These are phyloP conservation scores for Catocala nupta DNA, from an alignment of 2,888 invertebrate species.

Conservation along the genomic window DNA sequence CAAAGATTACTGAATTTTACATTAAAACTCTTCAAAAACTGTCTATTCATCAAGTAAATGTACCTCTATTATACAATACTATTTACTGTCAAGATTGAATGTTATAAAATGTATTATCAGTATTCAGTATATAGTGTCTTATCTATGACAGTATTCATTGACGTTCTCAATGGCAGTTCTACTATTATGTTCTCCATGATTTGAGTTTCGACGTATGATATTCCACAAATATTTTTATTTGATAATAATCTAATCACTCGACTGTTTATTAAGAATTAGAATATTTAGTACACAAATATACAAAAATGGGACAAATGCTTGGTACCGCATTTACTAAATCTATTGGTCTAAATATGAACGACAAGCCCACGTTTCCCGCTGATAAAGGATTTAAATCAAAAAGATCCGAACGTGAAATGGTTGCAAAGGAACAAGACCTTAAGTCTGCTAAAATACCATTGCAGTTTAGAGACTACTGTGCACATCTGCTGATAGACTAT, in stretches of 20 bases:
- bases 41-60: too few relatives aligned
- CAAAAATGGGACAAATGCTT: conserved; percentile 67
- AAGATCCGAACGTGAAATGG: conserved; percentile 91
- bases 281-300: background rate
- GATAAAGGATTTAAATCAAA: conserved; percentile 89
- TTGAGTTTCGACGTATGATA: conserved; percentile 1
- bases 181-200: background rate
- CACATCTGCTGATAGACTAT: conserved; percentile 90
- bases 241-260: background rate
- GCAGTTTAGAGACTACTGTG: conserved; percentile 93
- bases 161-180: too few relatives aligned
- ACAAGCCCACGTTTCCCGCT: conserved; percentile 89
- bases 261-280: conserved; percentile 3
- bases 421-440: conserved; percentile 91
- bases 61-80: too few relatives aligned
- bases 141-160: too few relatives aligned
- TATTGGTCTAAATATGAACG: conserved; percentile 66
- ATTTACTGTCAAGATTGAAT: conserved; percentile 6
- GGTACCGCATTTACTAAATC: conserved; percentile 60
- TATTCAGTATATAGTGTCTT: conserved; percentile 4
- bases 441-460: conserved; percentile 90
- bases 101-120: background rate
- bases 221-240: background rate
- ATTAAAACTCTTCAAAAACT: too few relatives aligned
- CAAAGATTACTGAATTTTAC: too few relatives aligned